Evolutionary conservation across 1,140 invertebrate genomes (phyloP).

Genomic region (Zelostemma sp.): DNA sequence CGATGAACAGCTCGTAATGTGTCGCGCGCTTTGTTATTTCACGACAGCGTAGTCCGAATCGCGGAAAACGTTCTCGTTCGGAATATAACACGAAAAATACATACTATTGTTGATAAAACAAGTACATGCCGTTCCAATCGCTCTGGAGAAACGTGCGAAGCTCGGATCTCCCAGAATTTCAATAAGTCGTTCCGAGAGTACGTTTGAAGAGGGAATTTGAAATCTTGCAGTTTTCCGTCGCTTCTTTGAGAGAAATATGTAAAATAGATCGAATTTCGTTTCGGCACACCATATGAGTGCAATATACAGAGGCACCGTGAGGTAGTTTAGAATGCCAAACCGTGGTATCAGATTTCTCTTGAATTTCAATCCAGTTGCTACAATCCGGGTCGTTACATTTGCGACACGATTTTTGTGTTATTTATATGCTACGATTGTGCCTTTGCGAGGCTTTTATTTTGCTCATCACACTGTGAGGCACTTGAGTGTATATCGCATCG

Average conservation of each 20-base stretch:
- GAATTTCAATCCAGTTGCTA: slow-evolving; percentile 17
- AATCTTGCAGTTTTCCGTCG: slow-evolving; percentile 9
- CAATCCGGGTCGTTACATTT: not conserved
- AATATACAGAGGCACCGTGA: slow-evolving; percentile 10
- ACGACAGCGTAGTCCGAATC: too few relatives aligned
- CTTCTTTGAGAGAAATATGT: slow-evolving; percentile 12
- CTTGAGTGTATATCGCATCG: too few relatives aligned
- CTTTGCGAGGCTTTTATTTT: not conserved
- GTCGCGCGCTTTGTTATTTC: not conserved
- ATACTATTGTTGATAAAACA: too few relatives aligned
- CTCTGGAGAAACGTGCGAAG: too few relatives aligned
- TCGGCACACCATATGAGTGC: slow-evolving; percentile 6
- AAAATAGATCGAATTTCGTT: slow-evolving; percentile 13
- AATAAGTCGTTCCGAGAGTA: not conserved
- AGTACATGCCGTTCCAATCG: too few relatives aligned
- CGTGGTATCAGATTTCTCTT: slow-evolving; percentile 8
- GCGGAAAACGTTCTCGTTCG: too few relatives aligned
- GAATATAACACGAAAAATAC: too few relatives aligned
- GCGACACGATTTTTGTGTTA: slow-evolving; percentile 1
- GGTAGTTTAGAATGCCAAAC: slow-evolving; percentile 24
- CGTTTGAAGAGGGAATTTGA: not conserved
- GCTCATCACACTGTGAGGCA: not conserved
- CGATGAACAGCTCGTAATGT: slow-evolving; percentile 1
- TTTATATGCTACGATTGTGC: slow-evolving; percentile 1
- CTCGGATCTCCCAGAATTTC: not conserved